Evolutionary conservation across 2,888 invertebrate species (phyloP), one percentile per base, ranked within the genome.

Genomic region (Thecocarcelia acutangulata): DNA sequence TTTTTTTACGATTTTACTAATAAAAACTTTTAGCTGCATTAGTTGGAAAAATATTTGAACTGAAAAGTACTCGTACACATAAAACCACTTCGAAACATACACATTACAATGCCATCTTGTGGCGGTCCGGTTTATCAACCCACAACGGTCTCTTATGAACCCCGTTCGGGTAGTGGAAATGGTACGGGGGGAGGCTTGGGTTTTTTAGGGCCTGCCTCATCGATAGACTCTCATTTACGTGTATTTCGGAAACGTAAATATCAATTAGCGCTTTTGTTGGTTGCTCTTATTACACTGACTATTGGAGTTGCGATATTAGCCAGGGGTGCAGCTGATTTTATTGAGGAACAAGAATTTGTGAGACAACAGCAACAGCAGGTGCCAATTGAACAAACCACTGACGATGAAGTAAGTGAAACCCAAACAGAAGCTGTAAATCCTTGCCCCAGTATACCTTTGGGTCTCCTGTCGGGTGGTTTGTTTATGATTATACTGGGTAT

Each of bases 81-180:
- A 59, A 50, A 9, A 54, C 13, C 44, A 13, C 37, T 19, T 11
- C 4, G 13, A n/a, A 40, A 42, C 13, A 52, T 19, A 42, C 37
- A 48, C 3, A 21, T 54, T 40, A 83, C 44, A 64, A 85, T 85
- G 85, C 84, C 85, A 69, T 82, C 84, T 83, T 85, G 84, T 61
- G 84, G 84, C 72, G 84, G 84, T 24, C 94, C 95, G 80, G 95
- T 95, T 59, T 95, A 95, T 91, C 95, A 95, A 89, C 95, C 95
- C 15, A 95, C 95, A 82, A 95, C 95, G 84, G 94, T 95, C 84
- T 94, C 94, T 72, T 95, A 95, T 89, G 95, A 95, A 89, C 92
- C 93, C 85, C 92, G 86, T 89, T 91, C 78, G 88, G 91, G 88
- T 85, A 61, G 83, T 33, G 84, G 72, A 12, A 83, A 78, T 80